Percentiles rank a stretch among this genome's conserved stretches.
phyloP scores from a whole-genome alignment of 2,113 vertebrate genomes.

The Rhinopomastus cyanomelas region DNA sequence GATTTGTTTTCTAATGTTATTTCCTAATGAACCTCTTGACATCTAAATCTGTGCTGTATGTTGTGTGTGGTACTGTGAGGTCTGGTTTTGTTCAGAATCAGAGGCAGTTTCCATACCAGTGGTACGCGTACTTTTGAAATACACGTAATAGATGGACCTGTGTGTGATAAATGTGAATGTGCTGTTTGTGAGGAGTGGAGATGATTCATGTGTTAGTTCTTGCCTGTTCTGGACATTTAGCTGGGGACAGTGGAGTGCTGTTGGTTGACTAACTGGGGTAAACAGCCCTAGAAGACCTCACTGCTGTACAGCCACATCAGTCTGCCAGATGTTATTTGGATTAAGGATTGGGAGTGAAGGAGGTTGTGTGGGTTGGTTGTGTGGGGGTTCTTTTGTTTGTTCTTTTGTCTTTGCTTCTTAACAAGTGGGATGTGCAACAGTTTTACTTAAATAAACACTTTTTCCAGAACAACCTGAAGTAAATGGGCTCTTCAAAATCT shows the following conservation, averaged over 20 bases:
- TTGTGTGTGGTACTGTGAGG: neutral
- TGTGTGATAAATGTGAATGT: neutral
- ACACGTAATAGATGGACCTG: neutral
- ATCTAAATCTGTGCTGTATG: neutral
- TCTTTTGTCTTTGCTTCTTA: neutral
- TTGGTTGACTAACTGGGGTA: neutral
- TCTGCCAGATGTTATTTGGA: neutral
- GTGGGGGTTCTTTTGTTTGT: neutral
- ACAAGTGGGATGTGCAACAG: neutral
- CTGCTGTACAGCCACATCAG: rapidly evolving
- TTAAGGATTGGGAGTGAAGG: neutral
- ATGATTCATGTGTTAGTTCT: neutral
- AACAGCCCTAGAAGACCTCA: neutral
- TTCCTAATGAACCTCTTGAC: neutral
- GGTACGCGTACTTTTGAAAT: neutral
- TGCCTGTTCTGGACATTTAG: neutral
- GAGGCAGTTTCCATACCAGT: neutral
- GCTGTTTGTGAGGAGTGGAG: neutral
- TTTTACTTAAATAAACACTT: neutral
- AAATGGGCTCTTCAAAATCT: neutral
- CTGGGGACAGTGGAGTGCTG: rapidly evolving
- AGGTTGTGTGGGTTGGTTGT: neutral
- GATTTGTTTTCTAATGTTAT: neutral
- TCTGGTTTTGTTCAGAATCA: neutral
- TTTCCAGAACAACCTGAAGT: no score